Conservation (phyloP, 2,797 vertebrate genomes). For the Oryzias sinensis region DNA sequence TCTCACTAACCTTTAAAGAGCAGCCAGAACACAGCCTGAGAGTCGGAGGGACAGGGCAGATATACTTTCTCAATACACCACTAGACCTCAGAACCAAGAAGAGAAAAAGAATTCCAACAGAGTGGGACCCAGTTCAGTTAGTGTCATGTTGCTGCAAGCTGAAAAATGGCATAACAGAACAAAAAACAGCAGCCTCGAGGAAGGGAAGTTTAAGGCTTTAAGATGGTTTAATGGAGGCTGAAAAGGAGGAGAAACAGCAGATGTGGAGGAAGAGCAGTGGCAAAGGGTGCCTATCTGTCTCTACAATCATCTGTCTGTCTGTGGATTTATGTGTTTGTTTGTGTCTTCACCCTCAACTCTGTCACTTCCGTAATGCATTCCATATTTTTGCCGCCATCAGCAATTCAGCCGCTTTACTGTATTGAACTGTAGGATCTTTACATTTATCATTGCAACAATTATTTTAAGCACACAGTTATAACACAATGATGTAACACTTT, state of each 20-base stretch:
- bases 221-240: slow-evolving; percentile 38
- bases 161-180: slow-evolving; percentile 33
- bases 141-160: slow-evolving; percentile 50
- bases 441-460: slow-evolving; percentile 34
- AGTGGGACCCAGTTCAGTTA: slow-evolving; percentile 37
- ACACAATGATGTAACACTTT: slow-evolving; percentile 60
- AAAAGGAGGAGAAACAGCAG: slow-evolving; percentile 34
- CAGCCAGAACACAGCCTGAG: slow-evolving; percentile 71
- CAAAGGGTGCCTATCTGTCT: slow-evolving; percentile 73
- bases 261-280: slow-evolving; percentile 61
- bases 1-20: slow-evolving; percentile 76
- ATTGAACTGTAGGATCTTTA: slow-evolving; percentile 42
- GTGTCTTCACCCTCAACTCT: slow-evolving; percentile 68
- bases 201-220: slow-evolving; percentile 45
- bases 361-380: slow-evolving; percentile 79
- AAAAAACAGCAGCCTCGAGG: slow-evolving; percentile 35
- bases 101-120: slow-evolving; percentile 44
- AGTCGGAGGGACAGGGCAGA: slow-evolving; percentile 68
- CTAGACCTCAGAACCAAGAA: slow-evolving; percentile 60
- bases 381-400: slow-evolving; percentile 71
- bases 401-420: slow-evolving; percentile 37
- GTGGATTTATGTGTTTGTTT: slow-evolving; percentile 83
- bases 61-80: slow-evolving; percentile 64
- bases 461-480: slow-evolving; percentile 61
- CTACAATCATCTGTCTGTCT: slow-evolving; percentile 66